A percentile compares a stretch with the other conserved stretches of the same genome.
Evolutionary conservation across 2,888 invertebrate genomes (phyloP).

Genomic region (Tinea pellionella): DNA sequence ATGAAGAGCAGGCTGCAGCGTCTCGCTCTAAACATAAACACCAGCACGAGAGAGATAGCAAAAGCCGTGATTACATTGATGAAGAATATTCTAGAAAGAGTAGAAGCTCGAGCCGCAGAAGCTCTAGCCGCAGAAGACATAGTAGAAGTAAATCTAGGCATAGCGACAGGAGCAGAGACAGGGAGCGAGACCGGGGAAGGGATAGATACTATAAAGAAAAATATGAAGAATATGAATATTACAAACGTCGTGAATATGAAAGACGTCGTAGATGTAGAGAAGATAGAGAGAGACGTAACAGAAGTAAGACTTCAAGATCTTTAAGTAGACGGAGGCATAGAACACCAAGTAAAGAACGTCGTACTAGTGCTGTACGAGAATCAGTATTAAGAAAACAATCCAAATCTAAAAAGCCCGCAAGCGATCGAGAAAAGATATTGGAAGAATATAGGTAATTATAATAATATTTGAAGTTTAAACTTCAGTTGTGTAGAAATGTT

Average conservation of each 20-base stretch:
- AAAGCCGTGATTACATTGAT: background rate
- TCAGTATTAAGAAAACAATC: slow-evolving; percentile 19
- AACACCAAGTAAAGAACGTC: no score
- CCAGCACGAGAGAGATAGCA: background rate
- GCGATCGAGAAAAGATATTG: slow-evolving; percentile 55
- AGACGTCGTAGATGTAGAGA: slow-evolving; percentile 24
- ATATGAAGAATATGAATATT: slow-evolving; percentile 36
- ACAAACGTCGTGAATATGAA: slow-evolving; percentile 18
- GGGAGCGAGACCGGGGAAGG: background rate
- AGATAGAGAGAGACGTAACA: slow-evolving; percentile 23
- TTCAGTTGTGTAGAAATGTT: no score
- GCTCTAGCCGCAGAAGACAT: background rate
- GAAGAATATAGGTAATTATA: slow-evolving; percentile 46
- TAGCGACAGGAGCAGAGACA: slow-evolving; percentile 14
- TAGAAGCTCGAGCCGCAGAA: background rate
- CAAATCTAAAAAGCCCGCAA: slow-evolving; percentile 25
- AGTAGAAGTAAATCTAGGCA: background rate
- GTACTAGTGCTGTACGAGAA: slow-evolving; percentile 16
- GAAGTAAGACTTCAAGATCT: slow-evolving; percentile 23
- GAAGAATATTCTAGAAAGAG: background rate
- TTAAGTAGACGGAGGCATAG: slow-evolving; percentile 29
- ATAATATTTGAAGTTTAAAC: no score
- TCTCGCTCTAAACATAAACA: background rate
- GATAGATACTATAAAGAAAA: background rate
- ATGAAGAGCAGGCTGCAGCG: no score